A percentile compares a stretch with the other conserved stretches of the same genome.
These are phyloP conservation scores for Eristalis arbustorum DNA, from an alignment of 2,888 invertebrate species.

Conservation along the genomic window DNA sequence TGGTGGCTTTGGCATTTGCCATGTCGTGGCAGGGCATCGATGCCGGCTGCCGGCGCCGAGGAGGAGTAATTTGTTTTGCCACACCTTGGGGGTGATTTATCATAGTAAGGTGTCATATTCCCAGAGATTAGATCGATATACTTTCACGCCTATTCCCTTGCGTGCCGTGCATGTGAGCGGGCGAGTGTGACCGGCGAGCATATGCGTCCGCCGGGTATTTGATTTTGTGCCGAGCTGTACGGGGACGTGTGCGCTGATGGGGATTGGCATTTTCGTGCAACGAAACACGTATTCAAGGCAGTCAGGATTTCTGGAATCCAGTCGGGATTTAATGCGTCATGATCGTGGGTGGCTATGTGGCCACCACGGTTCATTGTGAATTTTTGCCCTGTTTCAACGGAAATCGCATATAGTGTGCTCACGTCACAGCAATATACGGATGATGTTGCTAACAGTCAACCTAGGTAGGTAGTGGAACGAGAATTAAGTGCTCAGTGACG, in stretches of 20 bases:
- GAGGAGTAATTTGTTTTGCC: slow-evolving; percentile 50
- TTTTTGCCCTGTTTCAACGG: no score
- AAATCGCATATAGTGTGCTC: no score
- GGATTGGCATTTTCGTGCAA: neutral
- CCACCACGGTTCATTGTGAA: neutral
- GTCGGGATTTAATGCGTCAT: neutral
- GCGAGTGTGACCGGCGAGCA: neutral
- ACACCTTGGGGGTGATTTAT: slow-evolving; percentile 63
- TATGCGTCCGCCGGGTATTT: neutral
- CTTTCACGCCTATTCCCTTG: slow-evolving; percentile 13
- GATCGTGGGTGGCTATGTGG: neutral
- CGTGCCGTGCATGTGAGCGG: neutral
- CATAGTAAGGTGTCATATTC: slow-evolving; percentile 59
- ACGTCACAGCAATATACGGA: no score
- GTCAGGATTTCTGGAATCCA: neutral
- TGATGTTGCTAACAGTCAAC: no score
- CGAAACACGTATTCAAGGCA: neutral
- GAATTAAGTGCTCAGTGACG: no score
- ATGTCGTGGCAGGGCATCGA: neutral
- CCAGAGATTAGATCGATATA: slow-evolving; percentile 52
- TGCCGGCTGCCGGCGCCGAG: slow-evolving; percentile 22
- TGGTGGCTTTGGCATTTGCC: neutral
- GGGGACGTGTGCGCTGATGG: neutral
- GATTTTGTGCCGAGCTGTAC: neutral
- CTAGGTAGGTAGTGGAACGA: no score